Percentiles rank a stretch among this genome's conserved stretches.
Evolutionary conservation across 2,113 vertebrate species (phyloP).

Genomic region (Eudyptes chrysolophus): DNA sequence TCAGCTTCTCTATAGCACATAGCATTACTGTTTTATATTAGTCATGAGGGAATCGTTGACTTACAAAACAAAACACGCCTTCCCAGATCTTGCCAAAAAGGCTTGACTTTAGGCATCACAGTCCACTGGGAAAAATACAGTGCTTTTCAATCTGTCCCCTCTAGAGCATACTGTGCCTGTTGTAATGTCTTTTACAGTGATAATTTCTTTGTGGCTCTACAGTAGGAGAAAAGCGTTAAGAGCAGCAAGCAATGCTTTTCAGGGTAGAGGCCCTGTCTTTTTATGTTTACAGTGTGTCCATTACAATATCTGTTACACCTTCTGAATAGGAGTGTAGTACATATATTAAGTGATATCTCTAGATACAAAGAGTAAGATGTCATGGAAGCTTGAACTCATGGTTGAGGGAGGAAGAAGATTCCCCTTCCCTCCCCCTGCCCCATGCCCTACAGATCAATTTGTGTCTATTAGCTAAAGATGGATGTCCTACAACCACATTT

Average conservation of each 20-base stretch:
- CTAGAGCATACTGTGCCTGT: background rate
- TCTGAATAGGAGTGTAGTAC: background rate
- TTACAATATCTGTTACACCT: background rate
- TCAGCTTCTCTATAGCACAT: background rate
- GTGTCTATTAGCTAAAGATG: background rate
- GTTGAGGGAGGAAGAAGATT: background rate
- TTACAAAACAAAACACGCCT: background rate
- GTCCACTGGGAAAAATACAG: background rate
- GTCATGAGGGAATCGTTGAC: background rate
- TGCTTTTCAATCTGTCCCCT: background rate
- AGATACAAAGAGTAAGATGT: background rate
- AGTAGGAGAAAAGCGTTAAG: background rate
- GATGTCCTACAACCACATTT: background rate
- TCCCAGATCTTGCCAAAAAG: background rate
- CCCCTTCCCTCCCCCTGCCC: background rate
- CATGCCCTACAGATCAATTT: background rate
- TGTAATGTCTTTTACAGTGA: background rate
- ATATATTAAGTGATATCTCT: background rate
- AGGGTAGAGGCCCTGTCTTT: background rate
- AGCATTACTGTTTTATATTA: background rate
- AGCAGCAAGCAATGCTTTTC: background rate
- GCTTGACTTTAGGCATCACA: background rate
- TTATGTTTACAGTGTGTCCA: background rate
- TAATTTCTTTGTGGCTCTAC: background rate
- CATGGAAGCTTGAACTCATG: background rate